Percentiles rank a stretch among this genome's conserved stretches.
These are phyloP conservation scores for Mastigias papua DNA, from an alignment of 30 jellyfish, hydroid and myxozoan species.

Conservation along the genomic window DNA sequence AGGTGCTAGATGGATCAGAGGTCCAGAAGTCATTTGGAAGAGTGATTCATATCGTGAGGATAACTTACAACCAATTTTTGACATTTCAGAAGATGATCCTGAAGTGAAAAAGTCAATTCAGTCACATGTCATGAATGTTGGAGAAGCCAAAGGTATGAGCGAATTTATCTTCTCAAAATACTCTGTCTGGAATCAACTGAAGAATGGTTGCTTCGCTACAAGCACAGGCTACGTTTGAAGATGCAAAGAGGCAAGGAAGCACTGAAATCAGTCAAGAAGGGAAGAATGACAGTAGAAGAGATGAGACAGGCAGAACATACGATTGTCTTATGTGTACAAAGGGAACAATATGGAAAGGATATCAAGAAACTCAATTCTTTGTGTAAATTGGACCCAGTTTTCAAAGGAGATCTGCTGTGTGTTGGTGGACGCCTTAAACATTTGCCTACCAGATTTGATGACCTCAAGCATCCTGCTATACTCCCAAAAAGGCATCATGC, in stretches of 20 bases:
- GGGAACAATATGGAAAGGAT: background rate
- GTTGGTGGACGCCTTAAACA: constrained; percentile 27
- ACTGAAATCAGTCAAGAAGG: background rate
- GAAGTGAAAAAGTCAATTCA: constrained; percentile 28
- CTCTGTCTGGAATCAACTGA: background rate
- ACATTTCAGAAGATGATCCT: constrained; percentile 33
- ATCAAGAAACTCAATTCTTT: background rate
- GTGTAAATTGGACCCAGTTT: background rate
- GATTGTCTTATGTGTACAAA: background rate
- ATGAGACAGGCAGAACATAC: background rate
- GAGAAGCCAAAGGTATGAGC: background rate
- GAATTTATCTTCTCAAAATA: background rate
- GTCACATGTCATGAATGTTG: background rate
- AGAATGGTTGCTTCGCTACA: background rate
- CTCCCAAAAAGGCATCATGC: constrained; percentile 21
- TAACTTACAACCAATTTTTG: constrained; percentile 28
- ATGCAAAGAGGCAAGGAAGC: background rate
- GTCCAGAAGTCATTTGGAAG: constrained; percentile 57
- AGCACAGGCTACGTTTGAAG: background rate
- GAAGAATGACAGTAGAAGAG: background rate
- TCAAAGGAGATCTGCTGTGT: constrained; percentile 1
- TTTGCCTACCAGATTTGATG: background rate
- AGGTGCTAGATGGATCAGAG: constrained; percentile 40
- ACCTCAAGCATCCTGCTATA: constrained; percentile 17
- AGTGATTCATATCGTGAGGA: no score